phyloP scores from a whole-genome alignment of 2,888 invertebrate genomes.

The Lysandra bellargus region DNA sequence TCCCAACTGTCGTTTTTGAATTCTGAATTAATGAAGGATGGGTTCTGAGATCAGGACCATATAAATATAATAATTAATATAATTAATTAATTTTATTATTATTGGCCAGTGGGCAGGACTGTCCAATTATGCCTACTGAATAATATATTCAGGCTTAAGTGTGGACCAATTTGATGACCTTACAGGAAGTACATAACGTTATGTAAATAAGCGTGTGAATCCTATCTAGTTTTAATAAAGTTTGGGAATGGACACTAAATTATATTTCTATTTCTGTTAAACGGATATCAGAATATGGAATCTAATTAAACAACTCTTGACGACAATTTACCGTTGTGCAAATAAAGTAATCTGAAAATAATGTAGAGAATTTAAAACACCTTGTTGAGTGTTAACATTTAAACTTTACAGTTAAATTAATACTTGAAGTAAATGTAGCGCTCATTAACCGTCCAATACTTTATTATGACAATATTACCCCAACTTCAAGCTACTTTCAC shows the following conservation, averaged over 20 bases:
- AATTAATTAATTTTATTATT: background rate
- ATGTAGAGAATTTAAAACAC: slow-evolving; percentile 3
- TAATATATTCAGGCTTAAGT: background rate
- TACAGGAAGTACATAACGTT: background rate
- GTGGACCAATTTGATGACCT: background rate
- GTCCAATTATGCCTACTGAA: background rate
- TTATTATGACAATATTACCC: background rate
- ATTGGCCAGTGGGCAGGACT: background rate
- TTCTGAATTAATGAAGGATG: background rate
- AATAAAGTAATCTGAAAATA: slow-evolving; percentile 15
- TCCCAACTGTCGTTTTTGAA: background rate
- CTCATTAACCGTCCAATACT: background rate
- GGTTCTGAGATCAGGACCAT: background rate
- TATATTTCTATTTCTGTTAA: background rate
- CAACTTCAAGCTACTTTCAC: background rate
- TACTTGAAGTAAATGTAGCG: background rate
- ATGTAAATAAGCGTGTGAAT: slow-evolving; percentile 12
- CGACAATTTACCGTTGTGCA: background rate
- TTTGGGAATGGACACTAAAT: background rate
- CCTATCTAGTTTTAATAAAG: background rate
- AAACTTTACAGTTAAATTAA: slow-evolving; percentile 3
- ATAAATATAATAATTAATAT: background rate
- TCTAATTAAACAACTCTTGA: background rate
- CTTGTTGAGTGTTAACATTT: slow-evolving; percentile 10
- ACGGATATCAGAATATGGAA: slow-evolving; percentile 3